phyloP scores from a whole-genome alignment of 30 jellyfish, hydroid and myxozoan genomes.

The Aurelia aurita complex sp. Pacific region DNA sequence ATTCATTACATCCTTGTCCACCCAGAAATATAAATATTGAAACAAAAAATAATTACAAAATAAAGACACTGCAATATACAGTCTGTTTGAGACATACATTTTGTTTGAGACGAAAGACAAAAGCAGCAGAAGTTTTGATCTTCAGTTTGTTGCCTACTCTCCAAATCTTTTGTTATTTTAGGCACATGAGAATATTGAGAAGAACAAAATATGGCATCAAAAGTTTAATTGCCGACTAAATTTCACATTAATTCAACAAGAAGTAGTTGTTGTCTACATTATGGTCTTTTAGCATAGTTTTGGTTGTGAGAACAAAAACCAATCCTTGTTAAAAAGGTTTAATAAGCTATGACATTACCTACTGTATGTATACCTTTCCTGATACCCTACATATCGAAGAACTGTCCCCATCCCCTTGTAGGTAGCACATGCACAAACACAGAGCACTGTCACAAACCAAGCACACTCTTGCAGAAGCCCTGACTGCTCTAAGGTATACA shows the following conservation, averaged over 20 bases:
- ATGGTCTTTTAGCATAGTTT: too few relatives aligned
- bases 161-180: neutral
- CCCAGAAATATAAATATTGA: neutral
- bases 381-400: neutral
- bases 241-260: neutral
- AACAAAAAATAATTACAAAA: neutral
- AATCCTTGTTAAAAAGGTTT: neutral
- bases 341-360: neutral
- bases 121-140: neutral
- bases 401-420: neutral
- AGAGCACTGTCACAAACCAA: neutral
- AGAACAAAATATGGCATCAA: neutral
- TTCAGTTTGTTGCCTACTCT: neutral
- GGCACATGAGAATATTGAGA: neutral
- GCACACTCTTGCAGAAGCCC: slow-evolving; percentile 13
- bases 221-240: neutral
- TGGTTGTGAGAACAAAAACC: too few relatives aligned
- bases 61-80: neutral
- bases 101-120: neutral
- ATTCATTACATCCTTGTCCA: neutral
- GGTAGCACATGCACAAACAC: neutral
- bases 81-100: neutral
- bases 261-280: too few relatives aligned
- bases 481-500: slow-evolving; percentile 21
- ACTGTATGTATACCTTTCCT: neutral